phyloP scores from a whole-genome alignment of 2,113 vertebrate species.

The Seriola aureovittata region DNA sequence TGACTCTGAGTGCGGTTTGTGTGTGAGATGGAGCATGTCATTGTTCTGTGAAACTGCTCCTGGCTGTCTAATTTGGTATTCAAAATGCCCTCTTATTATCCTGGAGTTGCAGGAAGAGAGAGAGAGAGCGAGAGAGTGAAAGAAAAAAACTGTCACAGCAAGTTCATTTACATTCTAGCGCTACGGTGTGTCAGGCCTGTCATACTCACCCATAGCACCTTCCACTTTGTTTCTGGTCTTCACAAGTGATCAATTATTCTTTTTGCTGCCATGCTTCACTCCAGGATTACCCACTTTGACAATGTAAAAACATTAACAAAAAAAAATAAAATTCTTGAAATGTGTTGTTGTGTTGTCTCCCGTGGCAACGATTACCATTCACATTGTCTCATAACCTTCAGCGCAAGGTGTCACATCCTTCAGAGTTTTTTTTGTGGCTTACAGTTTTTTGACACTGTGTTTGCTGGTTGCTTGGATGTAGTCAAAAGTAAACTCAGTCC shows the following conservation, averaged over 20 bases:
- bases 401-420: constrained; percentile 3
- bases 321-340: constrained; percentile 19
- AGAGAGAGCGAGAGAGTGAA: neutral
- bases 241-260: constrained; percentile 39
- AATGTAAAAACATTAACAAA: neutral
- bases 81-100: constrained; percentile 64
- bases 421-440: neutral
- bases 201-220: constrained; percentile 28
- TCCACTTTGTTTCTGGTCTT: constrained; percentile 34
- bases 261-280: constrained; percentile 46
- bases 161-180: constrained; percentile 63
- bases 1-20: neutral
- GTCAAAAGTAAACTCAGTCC: neutral
- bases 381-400: constrained; percentile 13
- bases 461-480: neutral
- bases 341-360: constrained; percentile 8
- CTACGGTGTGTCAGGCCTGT: constrained; percentile 37
- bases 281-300: constrained; percentile 25
- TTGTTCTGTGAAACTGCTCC: constrained; percentile 47
- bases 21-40: constrained; percentile 41
- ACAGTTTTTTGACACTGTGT: neutral
- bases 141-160: constrained; percentile 32
- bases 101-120: constrained; percentile 27
- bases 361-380: constrained; percentile 38
- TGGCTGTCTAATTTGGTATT: constrained; percentile 69